Evolutionary conservation across 2,113 vertebrate genomes (phyloP).

Genomic region (Sylvia atricapilla): DNA sequence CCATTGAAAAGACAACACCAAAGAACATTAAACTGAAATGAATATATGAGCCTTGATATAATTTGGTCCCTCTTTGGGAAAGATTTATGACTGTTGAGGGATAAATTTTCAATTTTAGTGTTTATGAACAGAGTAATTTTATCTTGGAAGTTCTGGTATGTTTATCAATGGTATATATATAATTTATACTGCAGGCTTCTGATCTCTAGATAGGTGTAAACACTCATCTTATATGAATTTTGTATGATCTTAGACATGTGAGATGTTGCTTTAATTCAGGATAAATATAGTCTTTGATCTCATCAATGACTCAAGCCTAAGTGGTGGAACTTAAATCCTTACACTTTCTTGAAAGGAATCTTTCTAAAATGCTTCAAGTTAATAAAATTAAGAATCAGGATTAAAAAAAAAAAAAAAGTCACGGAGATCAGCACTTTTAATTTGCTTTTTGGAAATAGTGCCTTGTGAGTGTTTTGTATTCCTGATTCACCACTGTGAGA

Average conservation of each 20-base stretch:
- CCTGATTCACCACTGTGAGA: neutral
- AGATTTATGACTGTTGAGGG: neutral
- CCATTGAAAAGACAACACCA: neutral
- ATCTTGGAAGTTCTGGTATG: neutral
- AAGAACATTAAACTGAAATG: neutral
- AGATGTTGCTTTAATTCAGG: neutral
- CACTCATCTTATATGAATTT: neutral
- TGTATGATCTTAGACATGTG: neutral
- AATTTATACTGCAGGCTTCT: neutral
- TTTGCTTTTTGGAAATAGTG: neutral
- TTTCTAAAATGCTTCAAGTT: neutral
- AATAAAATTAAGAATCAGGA: neutral
- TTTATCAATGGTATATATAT: fast-evolving
- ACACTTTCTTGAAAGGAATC: neutral
- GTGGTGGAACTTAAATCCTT: neutral
- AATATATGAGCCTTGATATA: neutral
- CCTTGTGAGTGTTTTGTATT: neutral
- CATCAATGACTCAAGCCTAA: neutral
- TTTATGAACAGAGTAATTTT: neutral
- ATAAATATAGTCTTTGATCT: neutral
- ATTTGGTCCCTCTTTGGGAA: neutral
- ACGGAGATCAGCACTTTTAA: neutral
- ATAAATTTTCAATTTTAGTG: neutral
- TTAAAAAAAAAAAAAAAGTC: neutral
- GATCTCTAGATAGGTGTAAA: neutral